Percentiles rank a stretch among this genome's conserved stretches.
These are phyloP conservation scores for Ladona fulva DNA, from an alignment of 1,140 invertebrate species.

Conservation along the genomic window DNA sequence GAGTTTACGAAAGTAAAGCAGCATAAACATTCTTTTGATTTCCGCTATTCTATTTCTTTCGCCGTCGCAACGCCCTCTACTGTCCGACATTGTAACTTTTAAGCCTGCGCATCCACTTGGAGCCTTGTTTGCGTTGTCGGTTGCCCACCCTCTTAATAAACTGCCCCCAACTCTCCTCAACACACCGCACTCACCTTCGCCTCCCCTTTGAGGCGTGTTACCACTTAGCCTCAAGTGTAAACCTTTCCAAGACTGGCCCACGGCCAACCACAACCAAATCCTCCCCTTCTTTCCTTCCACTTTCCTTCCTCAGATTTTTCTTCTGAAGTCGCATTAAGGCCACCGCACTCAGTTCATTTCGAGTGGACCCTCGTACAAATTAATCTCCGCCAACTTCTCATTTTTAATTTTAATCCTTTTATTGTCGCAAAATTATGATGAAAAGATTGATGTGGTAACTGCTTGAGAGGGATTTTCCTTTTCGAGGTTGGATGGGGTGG, in stretches of 20 bases:
- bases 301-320: background rate
- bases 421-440: background rate
- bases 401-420: background rate
- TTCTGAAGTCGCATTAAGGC: background rate
- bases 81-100: too few species aligned
- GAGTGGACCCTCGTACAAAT: background rate
- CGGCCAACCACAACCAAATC: constrained; percentile 6
- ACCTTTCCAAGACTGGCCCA: background rate
- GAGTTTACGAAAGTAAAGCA: too few species aligned
- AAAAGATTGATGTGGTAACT: background rate
- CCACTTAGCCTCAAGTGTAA: constrained; percentile 4
- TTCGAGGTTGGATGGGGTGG: background rate
- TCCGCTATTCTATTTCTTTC: too few species aligned
- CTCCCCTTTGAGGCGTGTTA: constrained; percentile 5
- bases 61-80: too few species aligned
- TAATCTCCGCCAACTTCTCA: background rate
- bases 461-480: background rate
- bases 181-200: too few species aligned
- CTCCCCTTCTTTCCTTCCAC: background rate
- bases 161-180: too few species aligned
- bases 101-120: too few species aligned
- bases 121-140: too few species aligned
- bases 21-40: too few species aligned
- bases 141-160: too few species aligned
- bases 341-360: background rate